Evolutionary conservation across 1,140 invertebrate species (phyloP).

Genomic region (Phortica variegata): DNA sequence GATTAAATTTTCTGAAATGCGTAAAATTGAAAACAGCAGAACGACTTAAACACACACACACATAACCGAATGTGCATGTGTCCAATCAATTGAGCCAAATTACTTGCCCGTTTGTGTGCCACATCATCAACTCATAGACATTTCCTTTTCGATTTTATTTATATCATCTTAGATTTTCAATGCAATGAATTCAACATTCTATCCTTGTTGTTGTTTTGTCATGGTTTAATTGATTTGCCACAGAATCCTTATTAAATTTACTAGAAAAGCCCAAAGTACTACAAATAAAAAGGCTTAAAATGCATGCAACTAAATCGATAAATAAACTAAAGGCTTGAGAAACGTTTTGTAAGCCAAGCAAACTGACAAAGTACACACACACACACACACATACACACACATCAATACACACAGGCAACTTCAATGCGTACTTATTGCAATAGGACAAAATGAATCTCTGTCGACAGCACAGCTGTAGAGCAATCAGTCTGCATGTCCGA

Average conservation of each 20-base stretch:
- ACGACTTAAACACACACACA: no score
- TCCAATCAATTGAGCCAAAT: no score
- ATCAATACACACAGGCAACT: slow-evolving; percentile 2
- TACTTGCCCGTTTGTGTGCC: background rate
- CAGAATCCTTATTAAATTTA: slow-evolving; percentile 20
- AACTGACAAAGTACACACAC: background rate
- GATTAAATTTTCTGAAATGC: no score
- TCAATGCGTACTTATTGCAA: no score
- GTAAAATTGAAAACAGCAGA: no score
- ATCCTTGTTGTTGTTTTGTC: background rate
- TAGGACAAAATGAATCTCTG: no score
- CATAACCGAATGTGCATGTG: no score
- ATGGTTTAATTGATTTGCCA: background rate
- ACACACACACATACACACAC: slow-evolving; percentile 16
- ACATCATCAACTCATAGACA: background rate
- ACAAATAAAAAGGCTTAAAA: background rate
- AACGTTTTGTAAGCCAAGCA: background rate
- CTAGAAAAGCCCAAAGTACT: slow-evolving; percentile 5
- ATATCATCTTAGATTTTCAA: background rate
- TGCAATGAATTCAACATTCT: background rate
- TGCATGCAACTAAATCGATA: no score
- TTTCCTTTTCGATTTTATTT: background rate
- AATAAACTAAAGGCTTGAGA: background rate
- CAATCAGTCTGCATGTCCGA: no score
- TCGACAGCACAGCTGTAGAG: slow-evolving; percentile 1